Evolutionary conservation across 2,797 vertebrate species (phyloP).

Genomic region (Sylvilagus floridanus): DNA sequence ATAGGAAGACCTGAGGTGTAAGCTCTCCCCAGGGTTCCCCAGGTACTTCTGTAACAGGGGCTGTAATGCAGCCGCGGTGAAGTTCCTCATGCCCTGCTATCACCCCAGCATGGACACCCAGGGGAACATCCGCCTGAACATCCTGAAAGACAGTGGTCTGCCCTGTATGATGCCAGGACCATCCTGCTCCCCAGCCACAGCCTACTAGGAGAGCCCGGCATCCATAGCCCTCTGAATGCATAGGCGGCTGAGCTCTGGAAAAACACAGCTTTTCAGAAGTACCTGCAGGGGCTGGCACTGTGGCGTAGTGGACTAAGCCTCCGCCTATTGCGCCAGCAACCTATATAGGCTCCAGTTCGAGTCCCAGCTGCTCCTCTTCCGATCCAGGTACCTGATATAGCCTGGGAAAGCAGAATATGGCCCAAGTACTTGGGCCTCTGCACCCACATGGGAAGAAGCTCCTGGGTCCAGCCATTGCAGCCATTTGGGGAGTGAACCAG

Average conservation of each 20-base stretch:
- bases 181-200: constrained; percentile 94
- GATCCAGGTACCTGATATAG: too few relatives aligned
- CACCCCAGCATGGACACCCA: constrained; percentile 97
- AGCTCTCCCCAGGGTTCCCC: constrained; percentile 95
- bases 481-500: too few relatives aligned
- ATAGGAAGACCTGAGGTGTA: constrained; percentile 94
- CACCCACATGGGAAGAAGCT: too few relatives aligned
- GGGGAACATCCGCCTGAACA: constrained; percentile 97
- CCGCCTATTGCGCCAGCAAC: too few relatives aligned
- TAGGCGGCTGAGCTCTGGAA: constrained; percentile 91
- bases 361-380: too few relatives aligned
- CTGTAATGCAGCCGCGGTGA: constrained; percentile 94
- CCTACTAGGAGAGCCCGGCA: constrained; percentile 71
- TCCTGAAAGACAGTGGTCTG: constrained; percentile 95
- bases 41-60: constrained; percentile 84
- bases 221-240: constrained; percentile 89
- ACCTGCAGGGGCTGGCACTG: constrained; percentile 77
- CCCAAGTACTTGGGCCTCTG: too few relatives aligned
- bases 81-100: constrained; percentile 95
- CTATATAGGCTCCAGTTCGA: too few relatives aligned
- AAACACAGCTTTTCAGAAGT: constrained; percentile 89
- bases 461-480: too few relatives aligned
- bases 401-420: too few relatives aligned
- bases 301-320: too few relatives aligned
- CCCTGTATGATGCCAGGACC: constrained; percentile 94